These are phyloP conservation scores for Nomada fucata DNA, from an alignment of 2,888 invertebrate species.

Conservation along the genomic window DNA sequence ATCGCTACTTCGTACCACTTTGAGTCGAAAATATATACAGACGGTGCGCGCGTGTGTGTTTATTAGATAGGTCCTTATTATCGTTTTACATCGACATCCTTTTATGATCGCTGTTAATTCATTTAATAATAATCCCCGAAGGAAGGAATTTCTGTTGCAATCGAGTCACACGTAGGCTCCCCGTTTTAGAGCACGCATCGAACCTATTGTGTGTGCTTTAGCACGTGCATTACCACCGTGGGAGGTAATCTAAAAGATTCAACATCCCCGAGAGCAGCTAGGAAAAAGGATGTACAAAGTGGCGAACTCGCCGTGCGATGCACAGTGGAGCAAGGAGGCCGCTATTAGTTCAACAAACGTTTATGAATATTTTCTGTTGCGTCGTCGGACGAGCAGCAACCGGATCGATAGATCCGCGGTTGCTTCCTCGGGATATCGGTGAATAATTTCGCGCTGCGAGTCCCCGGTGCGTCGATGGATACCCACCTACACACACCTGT, in stretches of 20 bases:
- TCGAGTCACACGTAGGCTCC: too few relatives aligned
- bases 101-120: too few relatives aligned
- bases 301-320: slow-evolving; percentile 1
- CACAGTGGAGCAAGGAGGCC: not conserved
- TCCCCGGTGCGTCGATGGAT: slow-evolving; percentile 54
- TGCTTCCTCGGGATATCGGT: slow-evolving; percentile 40
- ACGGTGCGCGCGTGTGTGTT: not conserved
- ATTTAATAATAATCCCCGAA: too few relatives aligned
- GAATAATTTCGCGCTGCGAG: slow-evolving; percentile 63
- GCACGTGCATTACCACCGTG: too few relatives aligned
- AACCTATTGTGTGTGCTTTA: too few relatives aligned
- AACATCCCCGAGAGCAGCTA: not conserved
- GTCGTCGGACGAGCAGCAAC: slow-evolving; percentile 1
- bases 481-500: slow-evolving; percentile 10
- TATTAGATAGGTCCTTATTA: too few relatives aligned
- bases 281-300: slow-evolving; percentile 4
- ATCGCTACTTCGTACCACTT: slow-evolving; percentile 42
- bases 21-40: slow-evolving; percentile 16
- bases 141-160: too few relatives aligned
- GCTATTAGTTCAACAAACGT: slow-evolving; percentile 31
- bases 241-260: slow-evolving; percentile 20
- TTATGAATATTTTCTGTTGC: slow-evolving; percentile 47
- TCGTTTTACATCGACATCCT: too few relatives aligned
- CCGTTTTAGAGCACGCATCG: too few relatives aligned
- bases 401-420: slow-evolving; percentile 43